Evolutionary conservation across 2,888 invertebrate genomes (phyloP), one percentile per base, ranked within the genome.

Genomic region (Spodoptera picta): DNA sequence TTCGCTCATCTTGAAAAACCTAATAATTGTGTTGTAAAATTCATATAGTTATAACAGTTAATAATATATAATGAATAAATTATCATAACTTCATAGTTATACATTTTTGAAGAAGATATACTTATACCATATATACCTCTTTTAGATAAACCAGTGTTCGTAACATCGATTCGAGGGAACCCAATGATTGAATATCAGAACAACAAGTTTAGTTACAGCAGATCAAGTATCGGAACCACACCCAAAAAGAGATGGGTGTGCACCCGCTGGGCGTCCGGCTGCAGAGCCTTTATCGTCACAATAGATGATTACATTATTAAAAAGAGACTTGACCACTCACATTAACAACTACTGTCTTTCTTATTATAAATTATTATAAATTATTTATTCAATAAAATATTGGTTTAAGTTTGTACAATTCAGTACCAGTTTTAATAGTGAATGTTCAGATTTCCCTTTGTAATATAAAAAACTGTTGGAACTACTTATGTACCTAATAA

Each of bases 241-340:
- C 58, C 65, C 0, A 84, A 62, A 45, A 81, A 75, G 14, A 79
- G 84, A 49, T 88, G 89, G 84, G 75, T 86, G 47, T 85, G 89
- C 57, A 85, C 84, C 31, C 74, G 68, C 19, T 72, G 83, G 66
- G 70, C 79, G 14, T 52, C 56, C 11, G 75, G 79, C 5, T 89
- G 89, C 52, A 69, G 75, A 23, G 87, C 89, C 0, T 83, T 77
- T 4, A 81, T 87, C 19, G 14, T 81, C 19, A 82, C 77, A 63
- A 70, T 56, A n/a, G 60, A 65, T 41, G 63, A 72, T 45, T 1
- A 2, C 9, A 36, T 36, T 36, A 9, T 36, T 36, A 36, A 36
- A 36, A 5, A 36, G 36, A 36, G 36, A 36, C 36, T 36, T 9
- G 42, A 62, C 4, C 87, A 87, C 61, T 78, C 77, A 47, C 87